Base-by-base conservation (phyloP, 2,797 vertebrate genomes). In the Catamblyrhynchus diadema region DNA sequence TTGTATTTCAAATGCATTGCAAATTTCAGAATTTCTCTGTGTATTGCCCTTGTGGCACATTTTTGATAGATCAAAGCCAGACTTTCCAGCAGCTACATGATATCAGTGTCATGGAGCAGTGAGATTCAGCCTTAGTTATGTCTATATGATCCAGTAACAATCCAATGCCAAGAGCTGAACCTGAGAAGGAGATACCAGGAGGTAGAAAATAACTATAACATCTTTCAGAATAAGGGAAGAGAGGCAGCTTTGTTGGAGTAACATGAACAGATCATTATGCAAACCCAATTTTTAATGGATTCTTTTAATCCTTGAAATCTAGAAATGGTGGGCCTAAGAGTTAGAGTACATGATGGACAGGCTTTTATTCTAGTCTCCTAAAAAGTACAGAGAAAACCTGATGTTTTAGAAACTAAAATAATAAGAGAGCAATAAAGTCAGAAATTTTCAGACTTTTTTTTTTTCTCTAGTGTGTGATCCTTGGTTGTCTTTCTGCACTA, bases 311-410 rank as follows among this genome's bases (percentile, higher is more conserved):
- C 9, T n/a, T 72, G 23, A 37, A 74, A 67, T 39, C 24, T 28
- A 59, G 86, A 47, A 48, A 64, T 56, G 45, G 8, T 69, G 30
- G 18, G 16, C 6, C 24, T 18, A 47, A 44, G 22, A 75, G 64
- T 50, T 59, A 73, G 28, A 33, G 17, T 69, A 37, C 21, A 42
- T 20, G 62, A 35, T 19, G 67, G 21, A 53, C 7, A 39, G 28
- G 10, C 28, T 54, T 92, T 86, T 85, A 44, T 80, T 90, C 14
- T 16, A 39, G 56, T 86, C n/a, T 88, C 15, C 35, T 85, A 39
- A 80, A 75, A 89, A 47, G 16, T 64, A 17, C 10, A 28, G 35
- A 48, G 64, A 8, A 64, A 78, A 20, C 0, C 7, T 19, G 12
- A 15, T 78, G 21, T n/a, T 70, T 91, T 35, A 35, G 48, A 53